Base-by-base conservation (phyloP, 2,888 invertebrate genomes). In the Epirrhoe alternata region DNA sequence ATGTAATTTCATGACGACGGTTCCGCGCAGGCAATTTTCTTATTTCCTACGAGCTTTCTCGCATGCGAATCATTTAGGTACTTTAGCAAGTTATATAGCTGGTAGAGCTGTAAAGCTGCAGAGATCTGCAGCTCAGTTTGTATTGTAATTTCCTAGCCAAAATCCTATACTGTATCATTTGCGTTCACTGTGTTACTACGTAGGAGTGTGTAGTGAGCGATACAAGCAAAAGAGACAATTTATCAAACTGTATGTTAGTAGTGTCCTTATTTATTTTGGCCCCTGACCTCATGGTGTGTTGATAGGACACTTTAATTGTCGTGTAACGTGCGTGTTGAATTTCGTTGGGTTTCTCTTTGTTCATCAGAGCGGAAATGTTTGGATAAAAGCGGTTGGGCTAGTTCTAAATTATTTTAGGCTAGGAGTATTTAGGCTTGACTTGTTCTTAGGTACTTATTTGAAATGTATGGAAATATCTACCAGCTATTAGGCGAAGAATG, bases 251-350 rank as follows among this genome's bases (percentile, higher is more conserved):
- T 42, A 42, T 42, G 38, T 47, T 14, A 47, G 14, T 45, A 47
- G 14, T 47, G 17, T 35, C n/a, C 17, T 16, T 61, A 50, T 63
- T 57, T 38, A 14, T 45, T 33, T 51, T 66, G 62, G 61, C 57
- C 67, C 38, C 6, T 61, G 64, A 68, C 53, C 64, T 51, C 49
- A 50, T 64, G 16, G 53, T 52, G 49, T 53, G 56, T 50, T 68
- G 49, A 53, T 61, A 45, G 63, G 52, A 60, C 49, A 64, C 38
- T 63, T 55, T 60, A 61, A 57, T 56, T 55, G 67, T 60, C 49
- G 59, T 60, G 56, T 33, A 60, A 38, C 38, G 31, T 57, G 53
- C 66, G 61, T 62, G 66, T 54, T 33, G 16, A 54, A 7, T 54
- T 61, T 62, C 57, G 54, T 62, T 57, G 33, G 12, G 47, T 54